Evolutionary conservation across 2,888 invertebrate genomes (phyloP), one percentile per base, ranked within the genome.

Genomic region (Chrysolina oricalcia): DNA sequence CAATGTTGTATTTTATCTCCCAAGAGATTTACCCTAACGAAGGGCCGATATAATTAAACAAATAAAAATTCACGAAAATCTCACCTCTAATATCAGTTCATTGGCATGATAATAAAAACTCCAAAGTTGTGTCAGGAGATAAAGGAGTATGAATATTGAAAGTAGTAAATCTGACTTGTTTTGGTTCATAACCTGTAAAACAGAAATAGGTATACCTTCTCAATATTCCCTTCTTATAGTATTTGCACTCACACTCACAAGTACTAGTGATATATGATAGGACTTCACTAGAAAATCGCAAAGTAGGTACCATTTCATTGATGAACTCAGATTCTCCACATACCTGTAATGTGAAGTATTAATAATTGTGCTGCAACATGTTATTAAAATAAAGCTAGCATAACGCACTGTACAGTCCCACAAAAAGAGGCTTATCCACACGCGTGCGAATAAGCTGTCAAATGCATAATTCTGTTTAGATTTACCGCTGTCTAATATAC

Each of bases 21-120:
- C n/a, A n/a, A n/a, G n/a, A n/a, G n/a, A n/a, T n/a, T 19, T 17
- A 19, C 50, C 1, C 15, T n/a, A n/a, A 2, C 0, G 9, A 53
- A 21, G 0, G 5, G 19, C 2, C 4, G 17, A 53, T 19, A 48
- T 48, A 53, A 53, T 19, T 53, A 8, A 19, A 17, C 6, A 48
- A 17, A 48, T n/a, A 48, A 15, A 1, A n/a, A n/a, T 0, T 1
- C 6, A 48, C 2, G 0, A 48, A 48, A n/a, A 48, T 17, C 48
- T 21, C 13, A 53, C 53, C 53, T 53, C 53, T 1, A 53, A 9
- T 21, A 53, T 21, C 53, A 53, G 2, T 19, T 21, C 53, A 53
- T 19, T 53, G 21, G 53, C 53, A 53, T 53, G 53, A 19, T 53
- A 53, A 53, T 53, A 53, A 53, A 53, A 53, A 19, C 53, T 19